Base-by-base conservation (phyloP, 2,113 vertebrate species). In the Lepus americanus region DNA sequence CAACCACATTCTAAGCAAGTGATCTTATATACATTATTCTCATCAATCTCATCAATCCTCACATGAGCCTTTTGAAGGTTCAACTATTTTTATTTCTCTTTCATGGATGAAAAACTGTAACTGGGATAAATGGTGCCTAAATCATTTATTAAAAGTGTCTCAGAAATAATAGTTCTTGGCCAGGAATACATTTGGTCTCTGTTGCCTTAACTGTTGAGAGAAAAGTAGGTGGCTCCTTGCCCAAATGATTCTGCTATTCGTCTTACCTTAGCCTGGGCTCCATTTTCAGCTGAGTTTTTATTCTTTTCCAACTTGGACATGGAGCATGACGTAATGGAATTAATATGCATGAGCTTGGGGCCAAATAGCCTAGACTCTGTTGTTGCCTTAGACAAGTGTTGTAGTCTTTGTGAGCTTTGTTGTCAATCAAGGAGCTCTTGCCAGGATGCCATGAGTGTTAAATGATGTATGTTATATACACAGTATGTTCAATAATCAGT, bases 71-170 rank as follows among this genome's bases (percentile, higher is more conserved):
- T 83, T 72, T 12, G 31, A 80, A 36, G 16, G 55, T 59, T 59
- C 39, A 70, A 33, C 17, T 69, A 55, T 4, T 81, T 92, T 92
- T 53, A 76, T 80, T 84, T 83, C 55, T 94, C 51, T 27, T 79
- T 92, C 49, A 70, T 83, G 9, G 27, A 36, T 64, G 39, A 84
- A 72, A 87, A 90, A 63, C 23, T 70, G 61, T 87, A 29, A 72
- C 44, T 89, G 36, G 11, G 82, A 83, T 55, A 77, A 80, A 67
- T 79, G 2, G 49, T 89, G 20, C 31, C 25, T 3, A 67, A 85
- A 69, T 74, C 12, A 36, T 22, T 81, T 66, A 64, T 69, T 78
- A 93, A 73, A 53, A 25, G 23, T 66, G 10, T 70, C 59, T 86
- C 53, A 77, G 73, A 90, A 86, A 69, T 22, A 86, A 9, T 39